Evolutionary conservation across 2,888 invertebrate species (phyloP).

Genomic region (Oeneis ivallda): DNA sequence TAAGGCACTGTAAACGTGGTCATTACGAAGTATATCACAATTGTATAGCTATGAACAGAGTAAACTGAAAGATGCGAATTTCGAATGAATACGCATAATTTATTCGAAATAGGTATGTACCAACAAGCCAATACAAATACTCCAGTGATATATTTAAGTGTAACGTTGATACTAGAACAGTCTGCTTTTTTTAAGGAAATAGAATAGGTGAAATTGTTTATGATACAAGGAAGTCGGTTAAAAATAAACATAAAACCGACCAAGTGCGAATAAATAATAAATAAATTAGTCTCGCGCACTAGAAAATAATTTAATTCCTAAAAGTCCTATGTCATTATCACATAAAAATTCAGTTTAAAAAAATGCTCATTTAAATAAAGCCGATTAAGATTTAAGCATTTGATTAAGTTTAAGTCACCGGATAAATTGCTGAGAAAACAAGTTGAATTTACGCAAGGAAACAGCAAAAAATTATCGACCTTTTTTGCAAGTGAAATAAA

Average conservation of each 20-base stretch:
- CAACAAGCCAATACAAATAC: not conserved
- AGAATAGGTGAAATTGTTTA: no score
- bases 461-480: not conserved
- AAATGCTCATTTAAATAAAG: not conserved
- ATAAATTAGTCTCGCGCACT: no score
- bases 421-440: not conserved
- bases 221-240: no score
- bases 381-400: not conserved
- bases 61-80: conserved; percentile 10
- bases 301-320: no score
- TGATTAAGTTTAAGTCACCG: not conserved
- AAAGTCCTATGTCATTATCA: not conserved
- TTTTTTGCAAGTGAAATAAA: conserved; percentile 1
- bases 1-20: conserved; percentile 40
- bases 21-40: conserved; percentile 33
- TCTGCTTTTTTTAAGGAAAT: not conserved
- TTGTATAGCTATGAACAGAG: not conserved
- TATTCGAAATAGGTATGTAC: not conserved
- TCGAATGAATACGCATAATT: not conserved
- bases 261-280: no score
- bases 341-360: not conserved
- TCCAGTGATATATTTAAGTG: conserved; percentile 2
- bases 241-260: no score
- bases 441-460: not conserved
- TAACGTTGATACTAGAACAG: not conserved